A percentile compares a stretch with the other conserved stretches of the same genome.
These are phyloP conservation scores for Mesitornis unicolor DNA, from an alignment of 2,113 vertebrate species.

Conservation along the genomic window DNA sequence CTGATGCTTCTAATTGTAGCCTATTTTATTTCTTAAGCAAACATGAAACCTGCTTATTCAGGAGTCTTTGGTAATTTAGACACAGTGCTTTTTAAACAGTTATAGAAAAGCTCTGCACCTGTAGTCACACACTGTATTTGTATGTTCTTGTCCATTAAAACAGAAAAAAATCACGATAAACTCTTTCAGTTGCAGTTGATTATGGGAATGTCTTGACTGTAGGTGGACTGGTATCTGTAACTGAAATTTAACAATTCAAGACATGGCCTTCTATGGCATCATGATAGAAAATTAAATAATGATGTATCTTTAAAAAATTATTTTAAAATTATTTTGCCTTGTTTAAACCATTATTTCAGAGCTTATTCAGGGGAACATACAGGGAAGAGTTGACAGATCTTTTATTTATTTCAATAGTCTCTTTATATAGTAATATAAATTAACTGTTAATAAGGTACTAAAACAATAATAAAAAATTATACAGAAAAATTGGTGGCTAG, in stretches of 20 bases:
- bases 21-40: neutral
- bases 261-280: neutral
- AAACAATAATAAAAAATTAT: neutral
- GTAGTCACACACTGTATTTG: neutral
- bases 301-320: neutral
- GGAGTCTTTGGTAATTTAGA: neutral
- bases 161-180: neutral
- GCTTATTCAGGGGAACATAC: neutral
- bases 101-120: neutral
- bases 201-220: neutral
- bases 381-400: neutral
- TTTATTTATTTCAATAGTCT: neutral
- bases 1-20: neutral
- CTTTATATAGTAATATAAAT: neutral
- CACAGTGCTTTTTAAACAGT: neutral
- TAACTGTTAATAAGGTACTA: neutral
- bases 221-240: neutral
- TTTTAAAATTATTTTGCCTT: neutral
- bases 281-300: neutral
- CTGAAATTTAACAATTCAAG: neutral
- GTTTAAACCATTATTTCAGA: neutral
- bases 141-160: neutral
- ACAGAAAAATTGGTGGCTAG: neutral
- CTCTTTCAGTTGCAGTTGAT: neutral
- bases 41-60: neutral